phyloP scores from a whole-genome alignment of 2,797 vertebrate species.

The Mustela erminea region DNA sequence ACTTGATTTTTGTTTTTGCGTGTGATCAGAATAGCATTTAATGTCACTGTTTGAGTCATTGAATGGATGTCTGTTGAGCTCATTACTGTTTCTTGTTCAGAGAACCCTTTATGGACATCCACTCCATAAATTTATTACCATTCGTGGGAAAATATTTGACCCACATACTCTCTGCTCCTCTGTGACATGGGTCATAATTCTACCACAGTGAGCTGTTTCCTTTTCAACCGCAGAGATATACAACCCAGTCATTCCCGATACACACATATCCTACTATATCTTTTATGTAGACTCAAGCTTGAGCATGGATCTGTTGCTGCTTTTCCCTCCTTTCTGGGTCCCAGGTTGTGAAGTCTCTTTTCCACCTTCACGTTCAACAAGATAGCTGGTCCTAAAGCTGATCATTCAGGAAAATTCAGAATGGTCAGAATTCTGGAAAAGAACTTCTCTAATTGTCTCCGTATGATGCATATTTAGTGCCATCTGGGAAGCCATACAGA shows the following conservation, averaged over 20 bases:
- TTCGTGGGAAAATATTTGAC: slow-evolving; percentile 84
- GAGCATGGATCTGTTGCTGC: neutral
- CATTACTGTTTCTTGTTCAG: slow-evolving; percentile 66
- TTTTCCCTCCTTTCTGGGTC: slow-evolving; percentile 37
- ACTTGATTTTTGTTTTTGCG: slow-evolving; percentile 40
- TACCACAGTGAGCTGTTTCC: slow-evolving; percentile 47
- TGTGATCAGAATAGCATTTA: slow-evolving; percentile 59
- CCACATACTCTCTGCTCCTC: slow-evolving; percentile 57
- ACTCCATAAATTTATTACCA: slow-evolving; percentile 67
- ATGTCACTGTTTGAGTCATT: slow-evolving; percentile 65
- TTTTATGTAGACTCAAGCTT: slow-evolving; percentile 35
- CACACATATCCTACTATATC: slow-evolving; percentile 15
- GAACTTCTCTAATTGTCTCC: neutral
- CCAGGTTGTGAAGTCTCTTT: slow-evolving; percentile 6
- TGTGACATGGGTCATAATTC: slow-evolving; percentile 67
- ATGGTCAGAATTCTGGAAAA: slow-evolving; percentile 18
- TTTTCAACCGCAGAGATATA: slow-evolving; percentile 55
- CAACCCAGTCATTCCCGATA: slow-evolving; percentile 24
- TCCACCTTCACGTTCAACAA: neutral
- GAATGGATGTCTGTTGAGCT: slow-evolving; percentile 64
- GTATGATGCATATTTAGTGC: neutral
- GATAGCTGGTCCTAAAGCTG: neutral
- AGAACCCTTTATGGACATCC: slow-evolving; percentile 70
- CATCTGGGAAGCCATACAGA: neutral
- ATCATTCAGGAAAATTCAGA: neutral